Base-by-base conservation (phyloP, 2,113 vertebrate genomes). In the Passer domesticus region DNA sequence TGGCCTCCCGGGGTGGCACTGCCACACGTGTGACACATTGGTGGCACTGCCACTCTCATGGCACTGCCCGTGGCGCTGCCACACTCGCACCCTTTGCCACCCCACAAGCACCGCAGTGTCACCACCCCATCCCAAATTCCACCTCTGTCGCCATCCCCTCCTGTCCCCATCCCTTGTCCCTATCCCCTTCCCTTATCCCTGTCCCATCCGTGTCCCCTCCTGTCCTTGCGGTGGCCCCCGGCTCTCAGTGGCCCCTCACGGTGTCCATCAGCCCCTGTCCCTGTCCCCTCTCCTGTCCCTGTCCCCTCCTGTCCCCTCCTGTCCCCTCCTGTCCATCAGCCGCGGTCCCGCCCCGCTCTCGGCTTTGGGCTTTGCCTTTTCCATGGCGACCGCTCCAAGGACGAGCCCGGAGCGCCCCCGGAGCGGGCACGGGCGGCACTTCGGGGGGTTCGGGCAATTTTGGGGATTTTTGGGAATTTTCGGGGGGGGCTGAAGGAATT, bases 311-410 rank as follows among this genome's bases (percentile, higher is more conserved):
- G 25, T 50, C 50, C 25, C 50, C 49, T 43, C 5, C 24, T 25
- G 25, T 28, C 15, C 5, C 49, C 15, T 27, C 14, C 33, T 27
- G 91, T 89, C 96, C 76, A 35, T 96, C 94, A 91, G 2, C 2
- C 7, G 14, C 35, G 79, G 62, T 50, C 93, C 95, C 93, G 88
- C 92, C 92, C 91, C 53, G 56, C 49, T 41, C 41, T 41, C 41
- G 43, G 4, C 52, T 53, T 28, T 30, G 96, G 97, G 95, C 95
- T 94, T 88, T 83, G 87, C 85, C 94, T 97, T 97, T 96, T 96
- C 94, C 90, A 89, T 95, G 96, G 97, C 93, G 95, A 74, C 55
- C 87, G 90, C 94, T 58, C 33, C 93, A 97, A 96, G 93, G 96
- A 91, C 96, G 88, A 96, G 82, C 47, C 91, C 81, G 87, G 70